These are phyloP conservation scores for Phrynocephalus versicolor DNA, from an alignment of 2,113 vertebrate species.

Conservation along the genomic window DNA sequence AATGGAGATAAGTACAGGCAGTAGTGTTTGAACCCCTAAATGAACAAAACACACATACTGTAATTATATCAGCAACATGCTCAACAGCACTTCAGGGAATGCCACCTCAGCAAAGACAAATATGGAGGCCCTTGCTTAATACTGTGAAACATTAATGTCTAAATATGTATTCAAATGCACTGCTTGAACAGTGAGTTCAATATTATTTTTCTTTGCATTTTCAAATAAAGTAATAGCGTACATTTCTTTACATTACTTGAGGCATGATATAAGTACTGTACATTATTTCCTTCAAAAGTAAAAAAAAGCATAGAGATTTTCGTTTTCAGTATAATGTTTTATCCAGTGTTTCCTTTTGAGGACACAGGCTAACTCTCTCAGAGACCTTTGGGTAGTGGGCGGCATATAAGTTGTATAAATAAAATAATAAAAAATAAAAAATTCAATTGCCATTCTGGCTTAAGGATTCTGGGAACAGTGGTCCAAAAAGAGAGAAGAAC, in stretches of 20 bases:
- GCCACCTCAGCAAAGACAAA: slow-evolving; percentile 46
- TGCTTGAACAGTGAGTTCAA: rapidly evolving
- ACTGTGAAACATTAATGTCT: not conserved
- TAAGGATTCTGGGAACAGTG: no score
- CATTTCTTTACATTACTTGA: not conserved
- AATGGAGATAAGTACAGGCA: rapidly evolving
- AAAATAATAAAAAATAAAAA: no score
- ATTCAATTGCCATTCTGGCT: no score
- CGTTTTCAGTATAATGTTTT: not conserved
- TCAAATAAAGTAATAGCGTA: not conserved
- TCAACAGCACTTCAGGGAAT: not conserved
- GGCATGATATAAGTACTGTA: not conserved
- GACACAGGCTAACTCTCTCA: no score
- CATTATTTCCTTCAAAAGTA: not conserved
- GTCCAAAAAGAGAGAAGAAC: not conserved
- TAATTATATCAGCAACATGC: slow-evolving; percentile 12
- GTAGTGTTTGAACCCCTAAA: not conserved
- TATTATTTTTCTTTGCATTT: not conserved
- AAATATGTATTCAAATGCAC: not conserved
- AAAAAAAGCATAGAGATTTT: not conserved
- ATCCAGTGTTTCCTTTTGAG: no score
- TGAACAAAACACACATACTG: not conserved
- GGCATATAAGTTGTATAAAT: no score
- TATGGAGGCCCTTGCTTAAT: not conserved
- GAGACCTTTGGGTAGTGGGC: no score